Evolutionary conservation across 1,140 invertebrate species (phyloP).

Genomic region (Drosophila teissieri): DNA sequence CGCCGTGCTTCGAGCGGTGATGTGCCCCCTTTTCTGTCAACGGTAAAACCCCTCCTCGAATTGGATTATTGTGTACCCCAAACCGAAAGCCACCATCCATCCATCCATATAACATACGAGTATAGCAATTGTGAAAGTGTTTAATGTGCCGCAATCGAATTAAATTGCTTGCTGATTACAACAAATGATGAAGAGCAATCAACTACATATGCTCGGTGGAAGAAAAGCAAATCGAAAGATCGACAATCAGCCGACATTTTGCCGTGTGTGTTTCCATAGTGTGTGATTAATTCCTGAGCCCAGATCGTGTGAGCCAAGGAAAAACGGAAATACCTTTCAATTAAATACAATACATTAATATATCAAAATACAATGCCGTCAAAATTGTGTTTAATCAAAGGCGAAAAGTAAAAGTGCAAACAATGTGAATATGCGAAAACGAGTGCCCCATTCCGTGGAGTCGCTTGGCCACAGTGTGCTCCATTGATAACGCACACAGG

Average conservation of each 20-base stretch:
- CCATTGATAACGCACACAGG: constrained; percentile 69
- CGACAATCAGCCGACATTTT: constrained; percentile 61
- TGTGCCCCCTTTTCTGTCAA: constrained; percentile 49
- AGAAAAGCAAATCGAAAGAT: constrained; percentile 35
- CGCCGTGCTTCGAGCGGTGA: constrained; percentile 70
- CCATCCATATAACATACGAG: too few species aligned
- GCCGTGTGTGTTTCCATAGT: constrained; percentile 23
- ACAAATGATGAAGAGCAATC: constrained; percentile 60
- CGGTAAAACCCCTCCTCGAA: constrained; percentile 46
- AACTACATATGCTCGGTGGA: constrained; percentile 30
- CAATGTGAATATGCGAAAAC: constrained; percentile 58
- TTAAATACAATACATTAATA: constrained; percentile 68
- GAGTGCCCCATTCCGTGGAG: constrained; percentile 13
- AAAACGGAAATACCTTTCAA: constrained; percentile 81
- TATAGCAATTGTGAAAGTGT: constrained; percentile 72
- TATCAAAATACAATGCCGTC: constrained; percentile 54
- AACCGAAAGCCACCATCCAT: constrained; percentile 12
- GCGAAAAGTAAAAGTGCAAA: constrained; percentile 78
- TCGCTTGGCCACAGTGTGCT: constrained; percentile 40
- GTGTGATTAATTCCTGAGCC: constrained; percentile 40
- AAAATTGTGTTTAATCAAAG: constrained; percentile 57
- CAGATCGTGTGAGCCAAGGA: constrained; percentile 37
- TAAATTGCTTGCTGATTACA: constrained; percentile 75
- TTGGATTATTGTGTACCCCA: constrained; percentile 58
- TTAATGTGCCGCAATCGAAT: constrained; percentile 72